phyloP scores from a whole-genome alignment of 35 echinoderm and acorn worm genomes.

The Lytechinus pictus region DNA sequence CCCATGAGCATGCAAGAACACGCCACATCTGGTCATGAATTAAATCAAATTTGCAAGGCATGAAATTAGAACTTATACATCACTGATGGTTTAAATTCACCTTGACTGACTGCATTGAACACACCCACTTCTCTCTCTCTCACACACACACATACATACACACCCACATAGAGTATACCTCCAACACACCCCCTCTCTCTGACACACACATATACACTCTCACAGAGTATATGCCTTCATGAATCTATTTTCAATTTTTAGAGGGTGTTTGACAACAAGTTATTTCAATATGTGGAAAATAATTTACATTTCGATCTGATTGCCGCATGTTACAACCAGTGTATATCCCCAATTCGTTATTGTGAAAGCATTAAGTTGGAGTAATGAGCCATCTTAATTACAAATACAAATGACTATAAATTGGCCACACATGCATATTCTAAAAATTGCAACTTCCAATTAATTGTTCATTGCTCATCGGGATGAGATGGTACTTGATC shows the following conservation, averaged over 20 bases:
- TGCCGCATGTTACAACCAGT: background rate
- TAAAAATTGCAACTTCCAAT: background rate
- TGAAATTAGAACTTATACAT: background rate
- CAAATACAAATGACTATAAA: background rate
- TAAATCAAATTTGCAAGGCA: slow-evolving; percentile 3
- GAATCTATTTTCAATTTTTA: background rate
- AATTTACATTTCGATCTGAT: background rate
- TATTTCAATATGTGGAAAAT: background rate
- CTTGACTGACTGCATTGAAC: background rate
- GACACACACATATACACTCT: no score
- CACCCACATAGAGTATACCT: no score
- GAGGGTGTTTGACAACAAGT: background rate
- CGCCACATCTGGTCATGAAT: background rate
- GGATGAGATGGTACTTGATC: background rate
- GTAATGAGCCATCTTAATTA: slow-evolving; percentile 4
- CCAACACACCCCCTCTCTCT: no score
- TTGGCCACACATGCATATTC: background rate
- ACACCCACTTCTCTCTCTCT: background rate
- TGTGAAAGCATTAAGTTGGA: background rate
- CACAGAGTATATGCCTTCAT: no score
- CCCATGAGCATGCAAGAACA: background rate
- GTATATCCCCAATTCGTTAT: background rate
- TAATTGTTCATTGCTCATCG: background rate
- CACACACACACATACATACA: background rate
- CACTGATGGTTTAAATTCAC: background rate